Evolutionary conservation across 37 sponge, comb jelly and placozoan species (phyloP).

Genomic region (Hormiphora californensis): DNA sequence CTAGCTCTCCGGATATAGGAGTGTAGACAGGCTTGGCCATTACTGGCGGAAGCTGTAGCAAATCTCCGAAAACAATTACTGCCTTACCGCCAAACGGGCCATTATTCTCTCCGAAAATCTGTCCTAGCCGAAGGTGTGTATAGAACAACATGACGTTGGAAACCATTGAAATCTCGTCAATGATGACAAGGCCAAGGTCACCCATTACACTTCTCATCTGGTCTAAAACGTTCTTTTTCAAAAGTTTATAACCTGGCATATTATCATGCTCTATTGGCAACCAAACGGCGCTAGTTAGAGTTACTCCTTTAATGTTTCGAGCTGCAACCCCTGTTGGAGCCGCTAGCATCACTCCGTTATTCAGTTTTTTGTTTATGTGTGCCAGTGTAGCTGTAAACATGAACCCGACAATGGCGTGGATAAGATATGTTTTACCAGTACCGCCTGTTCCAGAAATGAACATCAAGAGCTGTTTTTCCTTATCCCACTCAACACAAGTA

Average conservation of each 20-base stretch:
- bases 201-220: conserved; percentile 54
- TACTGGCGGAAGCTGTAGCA: conserved; percentile 58
- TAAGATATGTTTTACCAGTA: conserved; percentile 62
- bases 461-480: conserved; percentile 25
- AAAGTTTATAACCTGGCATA: conserved; percentile 58
- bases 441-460: conserved; percentile 58
- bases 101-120: conserved; percentile 62
- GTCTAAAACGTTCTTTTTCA: conserved; percentile 56
- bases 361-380: background rate
- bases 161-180: conserved; percentile 69
- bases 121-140: conserved; percentile 58
- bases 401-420: conserved; percentile 49
- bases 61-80: conserved; percentile 57
- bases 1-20: background rate
- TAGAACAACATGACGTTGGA: conserved; percentile 56
- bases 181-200: conserved; percentile 56
- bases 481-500: background rate
- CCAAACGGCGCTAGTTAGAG: conserved; percentile 53
- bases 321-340: conserved; percentile 62
- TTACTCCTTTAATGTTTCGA: conserved; percentile 54
- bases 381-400: background rate
- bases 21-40: conserved; percentile 32
- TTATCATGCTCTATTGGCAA: conserved; percentile 62
- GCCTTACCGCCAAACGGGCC: conserved; percentile 49
- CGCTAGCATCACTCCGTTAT: conserved; percentile 10